These are phyloP conservation scores for Kryptolebias marmoratus DNA, from an alignment of 2,113 vertebrate genomes.

Conservation along the genomic window DNA sequence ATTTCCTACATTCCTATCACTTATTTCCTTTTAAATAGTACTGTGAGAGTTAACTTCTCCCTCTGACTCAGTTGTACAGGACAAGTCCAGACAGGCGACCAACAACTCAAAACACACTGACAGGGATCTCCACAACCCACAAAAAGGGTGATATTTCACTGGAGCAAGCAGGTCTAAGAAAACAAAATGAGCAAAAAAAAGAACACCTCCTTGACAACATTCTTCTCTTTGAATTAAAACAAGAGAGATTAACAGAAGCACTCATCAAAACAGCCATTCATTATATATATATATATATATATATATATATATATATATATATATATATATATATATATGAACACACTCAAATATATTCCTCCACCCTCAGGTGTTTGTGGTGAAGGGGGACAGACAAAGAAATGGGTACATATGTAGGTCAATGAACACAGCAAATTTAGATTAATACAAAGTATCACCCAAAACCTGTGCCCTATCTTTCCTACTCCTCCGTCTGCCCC, in stretches of 20 bases:
- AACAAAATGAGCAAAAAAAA: slow-evolving; percentile 74
- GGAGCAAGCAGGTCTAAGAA: slow-evolving; percentile 69
- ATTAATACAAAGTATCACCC: slow-evolving; percentile 23
- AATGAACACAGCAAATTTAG: slow-evolving; percentile 22
- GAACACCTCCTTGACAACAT: slow-evolving; percentile 72
- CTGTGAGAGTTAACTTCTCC: slow-evolving; percentile 73
- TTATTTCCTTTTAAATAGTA: slow-evolving; percentile 31
- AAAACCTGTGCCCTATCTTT: slow-evolving; percentile 26
- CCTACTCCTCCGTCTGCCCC: slow-evolving; percentile 13
- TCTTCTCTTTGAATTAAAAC: slow-evolving; percentile 77
- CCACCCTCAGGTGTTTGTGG: slow-evolving; percentile 40
- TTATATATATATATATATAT: slow-evolving; percentile 35
- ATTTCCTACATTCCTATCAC: no score
- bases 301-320: no score
- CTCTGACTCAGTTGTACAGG: slow-evolving; percentile 73
- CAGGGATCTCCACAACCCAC: slow-evolving; percentile 54
- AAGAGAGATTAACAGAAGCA: slow-evolving; percentile 66
- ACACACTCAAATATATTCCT: no score
- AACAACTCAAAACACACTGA: slow-evolving; percentile 54
- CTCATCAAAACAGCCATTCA: slow-evolving; percentile 73
- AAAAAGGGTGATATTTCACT: slow-evolving; percentile 72
- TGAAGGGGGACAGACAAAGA: slow-evolving; percentile 4
- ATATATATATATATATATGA: no score
- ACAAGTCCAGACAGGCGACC: slow-evolving; percentile 79
- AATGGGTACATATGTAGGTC: slow-evolving; percentile 9